phyloP scores from a whole-genome alignment of 1,140 invertebrate species.

The Notospermus geniculatus region DNA sequence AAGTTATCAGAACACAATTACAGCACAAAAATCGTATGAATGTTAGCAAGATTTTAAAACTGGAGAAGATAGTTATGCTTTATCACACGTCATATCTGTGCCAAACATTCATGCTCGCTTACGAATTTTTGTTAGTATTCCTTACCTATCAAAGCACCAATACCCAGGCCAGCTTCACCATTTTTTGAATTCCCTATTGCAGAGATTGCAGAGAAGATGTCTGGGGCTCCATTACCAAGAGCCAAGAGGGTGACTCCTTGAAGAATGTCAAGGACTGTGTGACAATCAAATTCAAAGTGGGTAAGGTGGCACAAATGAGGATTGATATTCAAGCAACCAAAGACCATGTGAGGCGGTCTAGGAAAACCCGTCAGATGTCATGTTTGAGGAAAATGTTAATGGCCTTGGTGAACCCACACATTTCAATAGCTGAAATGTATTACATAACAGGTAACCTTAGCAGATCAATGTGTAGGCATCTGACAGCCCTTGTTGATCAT shows the following conservation, averaged over 20 bases:
- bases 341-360: too few species aligned
- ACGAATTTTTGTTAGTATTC: neutral
- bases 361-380: too few species aligned
- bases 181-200: constrained; percentile 57
- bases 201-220: constrained; percentile 69
- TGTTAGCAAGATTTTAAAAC: too few species aligned
- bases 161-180: constrained; percentile 60
- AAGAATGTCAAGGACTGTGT: constrained; percentile 25
- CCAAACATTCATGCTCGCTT: too few species aligned
- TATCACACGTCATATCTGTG: too few species aligned
- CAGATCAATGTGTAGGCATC: too few species aligned
- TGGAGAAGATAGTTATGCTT: too few species aligned
- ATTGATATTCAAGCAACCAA: neutral
- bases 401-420: too few species aligned
- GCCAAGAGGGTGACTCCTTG: constrained; percentile 73
- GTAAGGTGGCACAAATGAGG: neutral
- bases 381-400: too few species aligned
- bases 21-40: neutral
- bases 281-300: neutral
- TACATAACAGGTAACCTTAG: too few species aligned
- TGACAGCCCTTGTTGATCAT: too few species aligned
- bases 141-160: constrained; percentile 64
- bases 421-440: too few species aligned
- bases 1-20: neutral
- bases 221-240: constrained; percentile 76